phyloP scores from a whole-genome alignment of 2,113 vertebrate species.

The Butorides virescens region DNA sequence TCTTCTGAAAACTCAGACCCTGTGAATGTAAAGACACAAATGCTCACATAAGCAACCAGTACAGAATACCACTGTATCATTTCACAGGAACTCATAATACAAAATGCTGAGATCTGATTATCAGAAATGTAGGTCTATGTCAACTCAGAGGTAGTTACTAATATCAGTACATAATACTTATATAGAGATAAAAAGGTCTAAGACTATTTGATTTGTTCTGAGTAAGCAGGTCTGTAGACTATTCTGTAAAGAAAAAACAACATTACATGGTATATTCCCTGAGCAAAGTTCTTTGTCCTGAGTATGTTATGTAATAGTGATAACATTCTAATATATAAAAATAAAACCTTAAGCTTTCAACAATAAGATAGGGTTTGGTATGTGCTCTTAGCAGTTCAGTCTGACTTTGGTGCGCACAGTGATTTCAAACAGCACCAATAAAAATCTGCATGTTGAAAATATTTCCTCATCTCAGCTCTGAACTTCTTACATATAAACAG shows the following conservation, averaged over 20 bases:
- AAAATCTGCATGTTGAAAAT: conserved; percentile 43
- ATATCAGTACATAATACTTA: conserved; percentile 85
- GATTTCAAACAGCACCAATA: conserved; percentile 72
- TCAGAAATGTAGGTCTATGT: conserved; percentile 79
- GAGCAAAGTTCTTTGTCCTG: conserved; percentile 99
- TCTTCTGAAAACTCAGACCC: conserved; percentile 52
- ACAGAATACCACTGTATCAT: conserved; percentile 72
- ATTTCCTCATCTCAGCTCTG: conserved; percentile 69
- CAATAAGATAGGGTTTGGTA: conserved; percentile 74
- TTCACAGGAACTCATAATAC: conserved; percentile 77
- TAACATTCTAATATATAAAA: conserved; percentile 83
- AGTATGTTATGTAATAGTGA: conserved; percentile 87
- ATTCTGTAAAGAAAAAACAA: conserved; percentile 83
- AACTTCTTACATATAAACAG: conserved; percentile 76
- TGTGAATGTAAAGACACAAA: conserved; percentile 70
- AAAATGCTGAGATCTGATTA: conserved; percentile 71
- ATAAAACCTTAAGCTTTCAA: conserved; percentile 79
- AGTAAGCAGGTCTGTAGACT: conserved; percentile 78
- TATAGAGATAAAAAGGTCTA: conserved; percentile 77
- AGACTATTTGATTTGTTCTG: conserved; percentile 82
- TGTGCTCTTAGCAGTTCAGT: conserved; percentile 79
- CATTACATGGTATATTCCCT: conserved; percentile 94
- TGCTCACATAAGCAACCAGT: conserved; percentile 74
- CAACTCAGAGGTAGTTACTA: conserved; percentile 98
- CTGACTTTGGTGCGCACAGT: conserved; percentile 67